Conservation (phyloP, 2,888 invertebrate species). For the Chorisops tibialis region DNA sequence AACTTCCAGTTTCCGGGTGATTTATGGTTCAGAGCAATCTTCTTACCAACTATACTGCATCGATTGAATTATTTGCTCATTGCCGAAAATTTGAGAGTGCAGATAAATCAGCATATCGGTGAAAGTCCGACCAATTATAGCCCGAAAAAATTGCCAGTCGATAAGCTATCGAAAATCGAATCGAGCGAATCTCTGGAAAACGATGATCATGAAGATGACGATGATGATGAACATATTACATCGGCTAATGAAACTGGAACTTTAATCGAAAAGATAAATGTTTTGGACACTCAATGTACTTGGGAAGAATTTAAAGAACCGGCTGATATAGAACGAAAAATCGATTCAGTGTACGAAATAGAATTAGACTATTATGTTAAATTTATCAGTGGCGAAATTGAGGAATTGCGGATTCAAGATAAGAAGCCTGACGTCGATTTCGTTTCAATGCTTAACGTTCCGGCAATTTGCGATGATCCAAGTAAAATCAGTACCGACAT, state of each 20-base stretch:
- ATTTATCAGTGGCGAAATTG: constrained; percentile 53
- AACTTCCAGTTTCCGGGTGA: constrained; percentile 67
- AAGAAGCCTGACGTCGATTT: background rate
- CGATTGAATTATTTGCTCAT: constrained; percentile 54
- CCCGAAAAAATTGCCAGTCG: constrained; percentile 44
- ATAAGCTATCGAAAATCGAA: constrained; percentile 34
- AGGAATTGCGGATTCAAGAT: background rate
- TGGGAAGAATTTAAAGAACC: constrained; percentile 58
- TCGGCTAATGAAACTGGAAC: background rate
- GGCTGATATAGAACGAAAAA: constrained; percentile 61
- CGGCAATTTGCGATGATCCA: constrained; percentile 23
- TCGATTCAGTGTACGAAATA: constrained; percentile 58
- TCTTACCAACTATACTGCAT: constrained; percentile 81
- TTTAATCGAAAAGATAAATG: background rate
- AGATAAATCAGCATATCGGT: constrained; percentile 44
- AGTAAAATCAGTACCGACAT: background rate
- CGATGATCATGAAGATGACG: background rate
- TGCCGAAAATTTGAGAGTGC: constrained; percentile 49
- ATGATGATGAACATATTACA: background rate
- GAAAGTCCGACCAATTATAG: constrained; percentile 38
- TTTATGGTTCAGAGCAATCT: constrained; percentile 80
- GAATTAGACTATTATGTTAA: constrained; percentile 69
- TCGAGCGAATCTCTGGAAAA: background rate
- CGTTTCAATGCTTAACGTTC: constrained; percentile 26
- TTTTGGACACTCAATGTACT: constrained; percentile 24